Evolutionary conservation across 1,140 invertebrate species (phyloP).

Genomic region (Eufriesea mexicana): DNA sequence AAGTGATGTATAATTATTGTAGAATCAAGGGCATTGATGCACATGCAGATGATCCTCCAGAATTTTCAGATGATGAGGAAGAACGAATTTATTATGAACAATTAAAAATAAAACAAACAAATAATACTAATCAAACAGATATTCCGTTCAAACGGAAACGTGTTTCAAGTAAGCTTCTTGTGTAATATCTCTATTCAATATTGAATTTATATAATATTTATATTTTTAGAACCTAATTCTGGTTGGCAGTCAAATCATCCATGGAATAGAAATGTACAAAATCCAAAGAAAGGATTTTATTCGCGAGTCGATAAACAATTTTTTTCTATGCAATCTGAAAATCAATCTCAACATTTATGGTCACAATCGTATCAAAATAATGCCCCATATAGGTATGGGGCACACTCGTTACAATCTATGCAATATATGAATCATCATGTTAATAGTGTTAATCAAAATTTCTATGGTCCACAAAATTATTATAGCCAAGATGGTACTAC

Average conservation of each 20-base stretch:
- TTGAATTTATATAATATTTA: slow-evolving; percentile 9
- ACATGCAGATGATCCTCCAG: slow-evolving; percentile 93
- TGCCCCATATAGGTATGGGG: background rate
- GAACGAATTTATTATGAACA: slow-evolving; percentile 83
- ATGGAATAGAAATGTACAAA: slow-evolving; percentile 65
- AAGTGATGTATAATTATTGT: slow-evolving; percentile 69
- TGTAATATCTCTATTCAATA: background rate
- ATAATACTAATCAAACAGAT: slow-evolving; percentile 24
- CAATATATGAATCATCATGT: slow-evolving; percentile 18
- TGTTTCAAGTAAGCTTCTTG: slow-evolving; percentile 44
- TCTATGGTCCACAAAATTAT: slow-evolving; percentile 16
- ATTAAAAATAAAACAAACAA: slow-evolving; percentile 68
- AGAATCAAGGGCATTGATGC: slow-evolving; percentile 91
- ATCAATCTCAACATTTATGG: slow-evolving; percentile 25
- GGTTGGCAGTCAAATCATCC: slow-evolving; percentile 73
- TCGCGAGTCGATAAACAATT: background rate
- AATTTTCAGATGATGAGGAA: slow-evolving; percentile 95
- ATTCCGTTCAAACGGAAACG: slow-evolving; percentile 62
- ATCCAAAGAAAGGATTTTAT: slow-evolving; percentile 20
- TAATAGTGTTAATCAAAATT: slow-evolving; percentile 37
- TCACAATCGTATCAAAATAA: slow-evolving; percentile 25
- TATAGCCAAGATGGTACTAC: background rate
- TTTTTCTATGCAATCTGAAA: background rate
- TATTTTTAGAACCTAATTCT: slow-evolving; percentile 47
- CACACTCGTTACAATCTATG: slow-evolving; percentile 17